phyloP scores from a whole-genome alignment of 2,888 invertebrate species.

The Thereva nobilitata region DNA sequence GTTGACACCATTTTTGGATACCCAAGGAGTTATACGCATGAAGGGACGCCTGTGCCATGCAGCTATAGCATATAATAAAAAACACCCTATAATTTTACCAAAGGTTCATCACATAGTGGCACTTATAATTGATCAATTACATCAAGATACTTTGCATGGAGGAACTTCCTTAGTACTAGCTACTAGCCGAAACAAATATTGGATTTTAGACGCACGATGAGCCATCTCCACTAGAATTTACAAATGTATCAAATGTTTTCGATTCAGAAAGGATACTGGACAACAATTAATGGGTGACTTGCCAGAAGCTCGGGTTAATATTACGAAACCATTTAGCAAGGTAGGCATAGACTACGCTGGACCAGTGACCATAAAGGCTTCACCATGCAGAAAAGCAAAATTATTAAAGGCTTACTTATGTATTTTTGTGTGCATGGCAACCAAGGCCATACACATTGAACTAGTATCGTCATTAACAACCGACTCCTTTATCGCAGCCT shows the following conservation, averaged over 20 bases:
- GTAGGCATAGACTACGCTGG: neutral
- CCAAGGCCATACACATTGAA: neutral
- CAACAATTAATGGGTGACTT: too few relatives aligned
- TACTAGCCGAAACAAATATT: slow-evolving; percentile 41
- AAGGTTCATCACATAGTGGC: too few relatives aligned
- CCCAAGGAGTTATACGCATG: too few relatives aligned
- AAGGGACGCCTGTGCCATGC: too few relatives aligned
- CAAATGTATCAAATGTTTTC: slow-evolving; percentile 38
- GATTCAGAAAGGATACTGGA: neutral
- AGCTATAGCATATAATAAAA: too few relatives aligned
- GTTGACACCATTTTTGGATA: too few relatives aligned
- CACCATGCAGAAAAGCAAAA: neutral
- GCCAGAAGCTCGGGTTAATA: too few relatives aligned
- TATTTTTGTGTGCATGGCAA: neutral
- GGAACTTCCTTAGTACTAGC: slow-evolving; percentile 39
- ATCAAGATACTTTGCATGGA: slow-evolving; percentile 41
- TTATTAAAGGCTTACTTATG: neutral
- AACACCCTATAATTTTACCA: too few relatives aligned
- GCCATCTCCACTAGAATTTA: slow-evolving; percentile 18
- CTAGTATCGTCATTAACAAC: too few relatives aligned
- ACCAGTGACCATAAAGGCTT: neutral
- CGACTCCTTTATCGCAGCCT: too few relatives aligned
- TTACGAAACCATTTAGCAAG: neutral
- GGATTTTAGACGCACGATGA: slow-evolving; percentile 40
- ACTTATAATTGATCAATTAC: neutral